Percentiles rank a stretch among this genome's conserved stretches.
Evolutionary conservation across 2,113 vertebrate genomes (phyloP).

Genomic region (human (Homo sapiens)): DNA sequence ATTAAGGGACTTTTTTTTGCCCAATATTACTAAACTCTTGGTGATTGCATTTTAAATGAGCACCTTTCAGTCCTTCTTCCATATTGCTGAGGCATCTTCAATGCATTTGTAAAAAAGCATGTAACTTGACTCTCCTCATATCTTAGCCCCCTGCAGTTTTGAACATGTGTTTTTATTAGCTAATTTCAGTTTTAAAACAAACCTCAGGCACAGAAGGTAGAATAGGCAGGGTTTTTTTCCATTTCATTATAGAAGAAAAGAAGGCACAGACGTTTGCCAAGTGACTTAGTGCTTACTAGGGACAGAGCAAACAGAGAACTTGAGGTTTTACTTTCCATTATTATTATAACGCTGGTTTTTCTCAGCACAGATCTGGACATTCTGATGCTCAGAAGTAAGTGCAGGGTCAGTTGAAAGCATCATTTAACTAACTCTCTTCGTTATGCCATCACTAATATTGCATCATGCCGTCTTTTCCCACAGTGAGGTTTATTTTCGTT

Average conservation of each 20-base stretch:
- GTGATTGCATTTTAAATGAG: not conserved
- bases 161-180: not conserved
- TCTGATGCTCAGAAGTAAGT: not conserved
- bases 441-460: too few relatives aligned
- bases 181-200: not conserved
- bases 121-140: not conserved
- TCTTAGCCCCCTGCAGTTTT: not conserved
- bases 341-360: not conserved
- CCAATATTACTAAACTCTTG: not conserved
- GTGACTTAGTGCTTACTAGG: rapidly evolving
- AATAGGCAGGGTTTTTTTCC: not conserved
- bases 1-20: not conserved
- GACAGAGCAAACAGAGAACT: not conserved
- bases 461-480: rapidly evolving
- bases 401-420: not conserved
- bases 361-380: not conserved
- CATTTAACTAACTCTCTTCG: not conserved
- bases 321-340: not conserved
- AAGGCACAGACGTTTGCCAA: not conserved
- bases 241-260: not conserved
- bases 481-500: not conserved
- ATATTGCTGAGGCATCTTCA: not conserved
- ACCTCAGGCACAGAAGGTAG: not conserved
- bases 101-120: not conserved
- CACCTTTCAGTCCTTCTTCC: not conserved